Base-by-base conservation (phyloP, 2,797 vertebrate genomes). In the Columba guinea region DNA sequence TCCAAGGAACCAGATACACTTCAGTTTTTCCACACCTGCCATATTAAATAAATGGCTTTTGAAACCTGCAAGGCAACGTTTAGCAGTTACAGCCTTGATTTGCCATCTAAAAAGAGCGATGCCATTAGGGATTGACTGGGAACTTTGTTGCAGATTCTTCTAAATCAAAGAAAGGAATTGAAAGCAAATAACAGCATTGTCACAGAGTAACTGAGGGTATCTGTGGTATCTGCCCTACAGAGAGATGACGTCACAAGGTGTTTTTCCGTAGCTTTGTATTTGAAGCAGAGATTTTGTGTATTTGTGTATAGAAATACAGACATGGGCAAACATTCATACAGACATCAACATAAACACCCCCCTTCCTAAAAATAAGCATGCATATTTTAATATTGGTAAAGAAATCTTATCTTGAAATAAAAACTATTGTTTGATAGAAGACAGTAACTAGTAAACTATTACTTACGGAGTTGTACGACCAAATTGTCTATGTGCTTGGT, bases 131-230 rank as follows among this genome's bases (percentile, higher is more conserved):
- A 80, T 83, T 82, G 28, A 60, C 84, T 5, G 7, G 56, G 75
- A 87, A 90, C 87, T 90, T 86, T 87, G 60, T 30, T 87, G 82
- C 68, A 94, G 84, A 94, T 94, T 90, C 71, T 79, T 93, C 65
- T 7, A 77, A 95, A 91, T 94, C 91, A 95, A 94, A 92, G 35
- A 96, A 92, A 35, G 70, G 64, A 94, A 96, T 71, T 89, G 76
- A 94, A 95, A 91, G 27, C 88, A 95, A 94, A 27, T 49, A 95
- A 39, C 92, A 53, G 52, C 10, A 0, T 46, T 88, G 94, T 87
- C 78, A 39, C 83, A 93, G 65, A 84, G 74, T 87, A 96, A 90
- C 90, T 91, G 94, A 81, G 55, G 83, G 41, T n/a, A 74, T 89
- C 80, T 46, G 56, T 94, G 88, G 89, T 95, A 83, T 62, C 64